phyloP scores from a whole-genome alignment of 35 echinoderm and acorn worm genomes.

The Ptychodera flava region DNA sequence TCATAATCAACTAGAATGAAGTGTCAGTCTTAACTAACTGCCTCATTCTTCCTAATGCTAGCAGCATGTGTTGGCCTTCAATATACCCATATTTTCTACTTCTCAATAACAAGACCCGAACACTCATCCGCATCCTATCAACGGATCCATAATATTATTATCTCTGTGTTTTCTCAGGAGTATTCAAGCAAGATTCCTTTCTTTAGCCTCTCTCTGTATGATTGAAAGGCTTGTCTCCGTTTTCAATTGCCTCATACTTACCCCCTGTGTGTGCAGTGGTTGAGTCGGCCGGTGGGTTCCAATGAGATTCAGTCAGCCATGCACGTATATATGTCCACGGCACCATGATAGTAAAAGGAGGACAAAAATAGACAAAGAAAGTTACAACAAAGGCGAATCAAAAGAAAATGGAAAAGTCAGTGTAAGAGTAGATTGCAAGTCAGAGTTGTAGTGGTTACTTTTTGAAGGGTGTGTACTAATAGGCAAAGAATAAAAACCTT shows the following conservation, averaged over 20 bases:
- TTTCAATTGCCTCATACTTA: background rate
- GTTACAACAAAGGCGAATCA: background rate
- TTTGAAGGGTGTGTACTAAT: background rate
- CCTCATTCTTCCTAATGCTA: background rate
- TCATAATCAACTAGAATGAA: background rate
- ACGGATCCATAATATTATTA: background rate
- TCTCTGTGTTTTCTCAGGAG: background rate
- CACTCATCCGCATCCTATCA: background rate
- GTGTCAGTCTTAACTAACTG: background rate
- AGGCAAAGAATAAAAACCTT: background rate
- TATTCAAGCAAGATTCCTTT: background rate
- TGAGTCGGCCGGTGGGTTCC: background rate
- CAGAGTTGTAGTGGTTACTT: background rate
- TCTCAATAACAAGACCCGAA: background rate
- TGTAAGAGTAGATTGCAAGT: background rate
- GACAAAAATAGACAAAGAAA: background rate
- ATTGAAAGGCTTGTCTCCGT: too few relatives aligned
- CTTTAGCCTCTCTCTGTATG: background rate
- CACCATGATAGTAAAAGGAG: background rate
- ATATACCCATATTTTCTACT: background rate
- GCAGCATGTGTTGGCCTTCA: background rate
- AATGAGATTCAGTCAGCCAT: background rate
- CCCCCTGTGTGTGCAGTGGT: background rate
- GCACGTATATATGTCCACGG: background rate
- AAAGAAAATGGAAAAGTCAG: constrained; percentile 1